Conservation (phyloP, 2,113 vertebrate species). For the Lycaon pictus region DNA sequence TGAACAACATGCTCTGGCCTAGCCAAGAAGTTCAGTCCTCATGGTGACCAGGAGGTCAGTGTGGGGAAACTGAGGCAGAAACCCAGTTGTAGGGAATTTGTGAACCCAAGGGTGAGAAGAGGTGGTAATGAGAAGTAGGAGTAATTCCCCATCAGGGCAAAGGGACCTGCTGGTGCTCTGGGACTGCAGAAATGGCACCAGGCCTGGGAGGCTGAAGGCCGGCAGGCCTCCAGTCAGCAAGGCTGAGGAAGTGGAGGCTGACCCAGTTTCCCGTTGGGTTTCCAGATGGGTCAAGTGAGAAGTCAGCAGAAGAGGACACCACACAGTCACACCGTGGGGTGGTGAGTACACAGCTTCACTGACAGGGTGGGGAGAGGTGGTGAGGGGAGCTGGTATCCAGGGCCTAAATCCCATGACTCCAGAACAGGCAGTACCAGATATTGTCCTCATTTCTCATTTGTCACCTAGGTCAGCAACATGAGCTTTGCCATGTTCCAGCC, state of each 20-base stretch:
- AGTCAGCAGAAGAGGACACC: conserved; percentile 88
- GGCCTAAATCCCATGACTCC: neutral
- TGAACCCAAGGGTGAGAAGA: neutral
- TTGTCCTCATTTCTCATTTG: neutral
- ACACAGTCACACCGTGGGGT: conserved; percentile 90
- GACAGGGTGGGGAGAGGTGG: accelerated
- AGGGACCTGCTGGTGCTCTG: neutral
- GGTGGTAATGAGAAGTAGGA: neutral
- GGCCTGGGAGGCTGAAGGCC: neutral
- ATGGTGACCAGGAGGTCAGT: conserved; percentile 6
- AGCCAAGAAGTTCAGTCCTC: neutral
- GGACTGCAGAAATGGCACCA: neutral
- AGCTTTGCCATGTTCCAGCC: neutral
- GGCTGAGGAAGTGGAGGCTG: neutral
- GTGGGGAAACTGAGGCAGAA: neutral
- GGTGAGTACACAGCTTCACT: conserved; percentile 87
- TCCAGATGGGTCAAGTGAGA: conserved; percentile 87
- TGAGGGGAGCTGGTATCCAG: neutral
- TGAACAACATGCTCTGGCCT: neutral
- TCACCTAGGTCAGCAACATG: neutral
- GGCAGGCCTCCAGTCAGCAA: neutral
- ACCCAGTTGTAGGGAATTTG: neutral
- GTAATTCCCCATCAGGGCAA: neutral
- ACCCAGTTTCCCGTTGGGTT: conserved; percentile 56
- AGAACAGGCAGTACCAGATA: neutral